Evolutionary conservation across 2,113 vertebrate genomes (phyloP), one percentile per base, ranked within the genome.

Genomic region (Lethenteron reissneri): DNA sequence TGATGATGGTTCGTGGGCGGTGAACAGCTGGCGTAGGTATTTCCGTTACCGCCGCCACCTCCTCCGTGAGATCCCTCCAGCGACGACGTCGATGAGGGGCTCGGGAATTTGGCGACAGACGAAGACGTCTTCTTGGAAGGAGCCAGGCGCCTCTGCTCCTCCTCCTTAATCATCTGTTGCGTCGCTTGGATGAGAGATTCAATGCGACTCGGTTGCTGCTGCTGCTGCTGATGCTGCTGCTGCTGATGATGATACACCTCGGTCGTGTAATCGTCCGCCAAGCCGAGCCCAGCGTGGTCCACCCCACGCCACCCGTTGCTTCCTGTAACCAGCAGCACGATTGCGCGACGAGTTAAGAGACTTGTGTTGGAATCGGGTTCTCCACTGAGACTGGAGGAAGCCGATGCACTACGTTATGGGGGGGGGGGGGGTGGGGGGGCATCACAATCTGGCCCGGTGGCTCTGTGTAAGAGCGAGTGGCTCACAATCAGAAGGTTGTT

Each of bases 131-230:
- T 41, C 41, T 41, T 41, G 41, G 41, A 41, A 1, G 41, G 41
- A 41, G 41, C 41, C 41, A 41, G 41, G 6, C 41, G 41, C 57
- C 87, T 83, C 78, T 78, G 89, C 78, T 97, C 89, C 77, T 97
- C 92, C 72, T 95, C 89, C 81, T 97, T 97, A 83, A 97, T 96
- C 87, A 94, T 94, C 80, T 96, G 89, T 78, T 97, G 92, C 1
- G 94, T 96, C n/a, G 88, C 91, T 78, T 87, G 84, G 74, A 95
- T 92, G 71, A 96, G 81, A 58, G 89, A 91, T 79, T 92, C 87
- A 1, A 92, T 95, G 83, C 92, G 94, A 82, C 87, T 94, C 74
- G 89, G 87, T 76, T 91, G 87, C 2, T 89, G 88, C 0, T 88
- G 88, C 41, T 41, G 71, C 88, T n/a, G n/a, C n/a, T n/a, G n/a